Evolutionary conservation across 2,797 vertebrate species (phyloP), one percentile per base, ranked within the genome.

Genomic region (Enteromius treurensis): DNA sequence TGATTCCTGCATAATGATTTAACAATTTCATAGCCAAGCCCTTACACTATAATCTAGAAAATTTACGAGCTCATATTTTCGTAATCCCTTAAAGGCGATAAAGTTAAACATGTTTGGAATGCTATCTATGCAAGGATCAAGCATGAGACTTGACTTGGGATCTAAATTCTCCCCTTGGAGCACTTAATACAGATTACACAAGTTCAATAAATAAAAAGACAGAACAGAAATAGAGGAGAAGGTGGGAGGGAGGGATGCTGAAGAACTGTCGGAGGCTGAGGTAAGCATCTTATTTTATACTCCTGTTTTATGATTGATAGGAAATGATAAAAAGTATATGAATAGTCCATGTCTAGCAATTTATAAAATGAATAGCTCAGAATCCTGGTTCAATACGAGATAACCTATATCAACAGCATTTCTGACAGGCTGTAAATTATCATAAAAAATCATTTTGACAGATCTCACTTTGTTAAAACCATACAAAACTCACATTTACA

Each of bases 121-220:
- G 26, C 40, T 29, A n/a, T 49, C 42, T 47, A 6, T 64, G 26
- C 47, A 47, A 9, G 17, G 47, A 3, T 64, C 5, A 37, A 40
- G 37, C n/a, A 40, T 45, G 75, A 77, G 23, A 42, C n/a, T 58
- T 58, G 32, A n/a, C 73, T 77, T 77, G 15, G 64, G 17, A 77
- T 21, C 10, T 73, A 51, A 77, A 77, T 58, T 13, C 34, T 34
- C 32, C 4, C 29, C 19, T 32, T 37, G 19, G 29, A 55, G 17
- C 11, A 51, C 19, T 37, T 21, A 13, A 51, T 49, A 32, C 29
- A 51, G 45, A 29, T 29, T 29, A 55, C 21, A 55, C 53, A 55
- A 73, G 32, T 74, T 34, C 19, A 53, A 74, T n/a, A 14, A 19
- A 37, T n/a, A 23, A 29, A 49, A 8, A 29, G 14, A 74, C 3